A percentile compares a stretch with the other conserved stretches of the same genome.
These are phyloP conservation scores for Hemibagrus guttatus DNA, from an alignment of 2,797 vertebrate species.

Conservation along the genomic window DNA sequence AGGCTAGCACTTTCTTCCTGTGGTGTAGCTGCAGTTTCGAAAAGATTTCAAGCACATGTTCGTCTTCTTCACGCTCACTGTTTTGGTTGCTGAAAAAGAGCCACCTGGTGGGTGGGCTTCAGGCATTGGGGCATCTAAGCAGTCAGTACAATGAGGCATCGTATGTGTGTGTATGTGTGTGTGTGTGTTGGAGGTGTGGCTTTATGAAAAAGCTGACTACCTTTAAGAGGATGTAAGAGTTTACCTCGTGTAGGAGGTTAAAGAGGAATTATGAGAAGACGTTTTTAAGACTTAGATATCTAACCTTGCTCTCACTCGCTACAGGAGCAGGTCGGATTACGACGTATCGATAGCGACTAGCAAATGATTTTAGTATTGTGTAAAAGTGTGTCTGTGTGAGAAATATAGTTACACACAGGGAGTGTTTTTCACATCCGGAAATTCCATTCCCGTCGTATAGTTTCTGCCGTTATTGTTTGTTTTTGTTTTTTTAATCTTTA, in stretches of 20 bases:
- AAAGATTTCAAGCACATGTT: neutral
- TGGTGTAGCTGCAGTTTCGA: neutral
- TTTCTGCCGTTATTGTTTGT: conserved; percentile 18
- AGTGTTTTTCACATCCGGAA: neutral
- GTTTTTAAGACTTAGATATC: neutral
- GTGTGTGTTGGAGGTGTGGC: too few species aligned
- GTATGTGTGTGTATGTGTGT: too few species aligned
- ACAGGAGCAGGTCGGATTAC: neutral
- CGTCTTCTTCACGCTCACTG: neutral
- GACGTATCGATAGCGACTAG: neutral
- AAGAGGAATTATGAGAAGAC: neutral
- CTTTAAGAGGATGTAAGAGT: neutral
- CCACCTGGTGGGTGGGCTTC: neutral
- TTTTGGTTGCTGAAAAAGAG: neutral
- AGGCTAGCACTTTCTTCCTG: neutral
- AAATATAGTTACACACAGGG: neutral
- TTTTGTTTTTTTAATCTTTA: conserved; percentile 39
- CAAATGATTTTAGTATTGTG: neutral
- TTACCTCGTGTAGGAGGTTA: neutral
- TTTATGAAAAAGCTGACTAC: neutral
- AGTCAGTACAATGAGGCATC: neutral
- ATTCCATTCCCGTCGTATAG: neutral
- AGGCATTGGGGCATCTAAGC: neutral
- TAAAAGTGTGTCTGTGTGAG: neutral
- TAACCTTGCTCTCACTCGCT: neutral